These are phyloP conservation scores for Cryptoblepharus egeriae DNA, from an alignment of 2,797 vertebrate genomes.

Conservation along the genomic window DNA sequence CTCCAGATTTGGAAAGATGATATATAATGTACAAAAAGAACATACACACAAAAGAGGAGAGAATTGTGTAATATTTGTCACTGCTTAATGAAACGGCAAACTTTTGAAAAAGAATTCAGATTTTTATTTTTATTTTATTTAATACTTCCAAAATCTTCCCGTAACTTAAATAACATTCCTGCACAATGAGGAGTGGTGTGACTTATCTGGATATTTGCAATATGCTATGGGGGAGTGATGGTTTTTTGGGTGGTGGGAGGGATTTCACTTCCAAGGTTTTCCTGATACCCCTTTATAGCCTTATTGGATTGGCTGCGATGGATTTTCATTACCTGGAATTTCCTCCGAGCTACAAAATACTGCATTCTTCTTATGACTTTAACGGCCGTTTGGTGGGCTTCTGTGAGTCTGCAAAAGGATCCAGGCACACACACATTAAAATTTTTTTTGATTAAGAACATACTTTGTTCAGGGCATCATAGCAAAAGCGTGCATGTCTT, in stretches of 20 bases:
- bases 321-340: conserved; percentile 86
- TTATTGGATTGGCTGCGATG: neutral
- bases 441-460: neutral
- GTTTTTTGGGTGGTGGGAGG: no score
- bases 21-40: no score
- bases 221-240: neutral
- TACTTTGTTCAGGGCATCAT: neutral
- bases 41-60: neutral
- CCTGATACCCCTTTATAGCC: neutral
- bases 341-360: conserved; percentile 89
- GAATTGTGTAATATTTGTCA: neutral
- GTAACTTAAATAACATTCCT: no score
- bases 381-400: conserved; percentile 85
- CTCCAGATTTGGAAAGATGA: neutral
- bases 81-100: neutral
- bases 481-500: neutral
- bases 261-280: neutral
- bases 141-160: no score
- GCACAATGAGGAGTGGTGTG: neutral
- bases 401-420: conserved; percentile 81
- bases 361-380: conserved; percentile 91
- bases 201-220: neutral
- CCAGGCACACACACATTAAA: conserved; percentile 22
- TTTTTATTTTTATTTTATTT: no score
- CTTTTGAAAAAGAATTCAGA: no score